Evolutionary conservation across 2,113 vertebrate genomes (phyloP).

Genomic region (Microtus ochrogaster): DNA sequence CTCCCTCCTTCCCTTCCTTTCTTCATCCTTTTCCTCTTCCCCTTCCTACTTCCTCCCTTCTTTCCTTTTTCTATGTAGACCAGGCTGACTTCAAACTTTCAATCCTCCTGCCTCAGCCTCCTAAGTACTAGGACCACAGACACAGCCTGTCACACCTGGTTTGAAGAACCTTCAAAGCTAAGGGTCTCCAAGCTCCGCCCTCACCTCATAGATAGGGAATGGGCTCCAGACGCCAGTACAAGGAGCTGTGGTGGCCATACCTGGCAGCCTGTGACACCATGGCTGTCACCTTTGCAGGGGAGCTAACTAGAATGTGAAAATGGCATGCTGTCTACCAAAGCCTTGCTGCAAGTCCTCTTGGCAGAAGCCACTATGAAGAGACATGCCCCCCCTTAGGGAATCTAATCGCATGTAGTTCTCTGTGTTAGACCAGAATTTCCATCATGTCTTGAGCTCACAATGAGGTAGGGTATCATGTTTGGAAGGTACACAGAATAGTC

Average conservation of each 20-base stretch:
- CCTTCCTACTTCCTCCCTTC: too few species aligned
- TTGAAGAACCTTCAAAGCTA: neutral
- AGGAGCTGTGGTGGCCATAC: neutral
- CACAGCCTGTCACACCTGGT: neutral
- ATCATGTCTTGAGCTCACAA: neutral
- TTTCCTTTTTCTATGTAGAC: neutral
- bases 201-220: neutral
- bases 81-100: neutral
- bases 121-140: neutral
- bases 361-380: neutral
- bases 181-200: neutral
- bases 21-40: neutral
- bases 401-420: neutral
- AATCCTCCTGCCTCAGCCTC: neutral
- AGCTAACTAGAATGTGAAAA: neutral
- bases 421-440: neutral
- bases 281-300: neutral
- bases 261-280: rapidly evolving
- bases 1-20: too few species aligned
- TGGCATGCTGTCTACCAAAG: neutral
- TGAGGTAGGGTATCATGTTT: neutral
- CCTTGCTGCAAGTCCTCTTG: neutral
- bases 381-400: neutral
- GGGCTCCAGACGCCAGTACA: neutral
- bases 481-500: neutral